These are phyloP conservation scores for Brachyopa scutellaris DNA, from an alignment of 2,888 invertebrate species.

Conservation along the genomic window DNA sequence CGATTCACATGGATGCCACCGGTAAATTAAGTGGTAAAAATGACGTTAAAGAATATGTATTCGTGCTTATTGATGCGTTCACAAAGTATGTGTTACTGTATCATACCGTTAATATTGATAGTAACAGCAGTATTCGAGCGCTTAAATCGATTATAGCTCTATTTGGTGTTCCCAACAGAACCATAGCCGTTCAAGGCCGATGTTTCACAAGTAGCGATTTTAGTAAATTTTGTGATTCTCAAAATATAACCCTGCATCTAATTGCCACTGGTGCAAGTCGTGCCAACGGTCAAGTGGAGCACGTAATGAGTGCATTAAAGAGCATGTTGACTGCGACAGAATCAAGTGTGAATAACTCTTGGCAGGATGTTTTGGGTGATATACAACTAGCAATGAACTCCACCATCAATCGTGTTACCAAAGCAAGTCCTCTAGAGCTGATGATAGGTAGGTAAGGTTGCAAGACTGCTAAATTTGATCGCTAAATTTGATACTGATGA, in stretches of 20 bases:
- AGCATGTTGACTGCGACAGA: slow-evolving; percentile 37
- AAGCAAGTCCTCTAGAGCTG: slow-evolving; percentile 36
- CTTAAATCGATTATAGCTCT: no score
- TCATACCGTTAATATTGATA: no score
- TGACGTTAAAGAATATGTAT: slow-evolving; percentile 9
- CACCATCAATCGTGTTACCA: slow-evolving; percentile 37
- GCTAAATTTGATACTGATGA: background rate
- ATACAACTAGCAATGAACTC: no score
- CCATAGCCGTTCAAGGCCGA: slow-evolving; percentile 31
- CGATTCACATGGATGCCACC: slow-evolving; percentile 4
- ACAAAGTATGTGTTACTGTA: no score
- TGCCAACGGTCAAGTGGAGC: slow-evolving; percentile 33
- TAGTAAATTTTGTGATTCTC: slow-evolving; percentile 35
- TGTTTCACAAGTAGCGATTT: slow-evolving; percentile 23
- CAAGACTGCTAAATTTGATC: background rate
- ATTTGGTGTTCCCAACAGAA: no score
- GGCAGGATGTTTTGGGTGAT: slow-evolving; percentile 32
- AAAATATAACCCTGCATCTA: slow-evolving; percentile 26
- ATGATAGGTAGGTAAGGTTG: slow-evolving; percentile 22
- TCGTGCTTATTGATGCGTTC: slow-evolving; percentile 21
- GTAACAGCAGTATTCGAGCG: no score
- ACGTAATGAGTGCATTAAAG: slow-evolving; percentile 25
- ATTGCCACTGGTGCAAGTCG: slow-evolving; percentile 48
- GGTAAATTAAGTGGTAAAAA: slow-evolving; percentile 15
- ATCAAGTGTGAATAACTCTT: no score